Percentiles rank a stretch among this genome's conserved stretches.
Evolutionary conservation across 64 coral and sea anemone genomes (phyloP).

Genomic region (Actinia tenebrosa): DNA sequence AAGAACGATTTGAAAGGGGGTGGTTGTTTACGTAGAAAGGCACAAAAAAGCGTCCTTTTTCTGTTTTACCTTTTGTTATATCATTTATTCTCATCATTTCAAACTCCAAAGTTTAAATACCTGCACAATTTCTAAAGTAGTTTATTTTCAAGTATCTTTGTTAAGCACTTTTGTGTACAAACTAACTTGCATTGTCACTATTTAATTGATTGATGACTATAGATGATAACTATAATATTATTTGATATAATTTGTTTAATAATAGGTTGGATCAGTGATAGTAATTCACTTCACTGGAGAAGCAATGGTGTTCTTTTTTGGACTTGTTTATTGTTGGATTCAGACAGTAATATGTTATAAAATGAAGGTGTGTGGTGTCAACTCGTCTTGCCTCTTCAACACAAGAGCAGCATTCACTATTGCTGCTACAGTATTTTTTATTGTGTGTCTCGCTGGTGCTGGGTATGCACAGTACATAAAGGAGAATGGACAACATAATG

Average conservation of each 20-base stretch:
- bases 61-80: too few species aligned
- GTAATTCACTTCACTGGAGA: conserved; percentile 41
- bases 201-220: too few species aligned
- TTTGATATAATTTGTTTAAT: background rate
- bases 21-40: too few species aligned
- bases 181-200: too few species aligned
- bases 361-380: conserved; percentile 79
- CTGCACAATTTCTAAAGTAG: too few species aligned
- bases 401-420: conserved; percentile 32
- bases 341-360: conserved; percentile 77
- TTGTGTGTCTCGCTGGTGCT: conserved; percentile 25
- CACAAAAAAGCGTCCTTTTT: too few species aligned
- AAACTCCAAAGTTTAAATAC: too few species aligned
- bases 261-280: conserved; percentile 25
- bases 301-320: conserved; percentile 43
- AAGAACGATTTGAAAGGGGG: too few species aligned
- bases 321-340: conserved; percentile 65
- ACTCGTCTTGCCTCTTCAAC: conserved; percentile 40
- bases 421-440: conserved; percentile 32
- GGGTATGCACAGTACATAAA: conserved; percentile 35
- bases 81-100: too few species aligned
- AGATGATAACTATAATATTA: too few species aligned
- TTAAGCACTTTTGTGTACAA: too few species aligned
- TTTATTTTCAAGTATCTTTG: too few species aligned
- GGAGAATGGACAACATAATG: background rate